phyloP scores from a whole-genome alignment of 2,888 invertebrate species.

The Linyphia triangularis region DNA sequence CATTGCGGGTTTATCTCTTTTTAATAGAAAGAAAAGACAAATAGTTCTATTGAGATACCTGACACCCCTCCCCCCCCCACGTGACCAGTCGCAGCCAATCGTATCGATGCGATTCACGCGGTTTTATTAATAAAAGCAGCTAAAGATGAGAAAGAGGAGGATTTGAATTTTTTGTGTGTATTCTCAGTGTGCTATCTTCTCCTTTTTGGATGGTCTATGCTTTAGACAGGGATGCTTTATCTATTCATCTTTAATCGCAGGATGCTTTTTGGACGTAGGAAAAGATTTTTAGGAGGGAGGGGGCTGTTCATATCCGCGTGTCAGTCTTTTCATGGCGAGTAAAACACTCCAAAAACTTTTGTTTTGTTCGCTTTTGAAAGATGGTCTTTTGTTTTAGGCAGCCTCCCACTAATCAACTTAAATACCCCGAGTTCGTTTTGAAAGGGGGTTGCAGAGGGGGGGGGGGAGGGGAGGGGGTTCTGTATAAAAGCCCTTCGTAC shows the following conservation, averaged over 20 bases:
- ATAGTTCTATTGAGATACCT: conserved; percentile 68
- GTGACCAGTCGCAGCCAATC: conserved; percentile 65
- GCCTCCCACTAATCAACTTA: conserved; percentile 73
- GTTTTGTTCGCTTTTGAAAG: conserved; percentile 71
- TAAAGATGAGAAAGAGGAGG: conserved; percentile 1
- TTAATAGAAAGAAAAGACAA: conserved; percentile 42
- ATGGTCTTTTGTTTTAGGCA: conserved; percentile 70
- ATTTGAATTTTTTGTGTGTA: background rate
- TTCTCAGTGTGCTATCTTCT: background rate
- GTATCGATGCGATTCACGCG: conserved; percentile 48
- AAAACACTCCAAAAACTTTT: conserved; percentile 74
- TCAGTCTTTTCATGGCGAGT: conserved; percentile 68
- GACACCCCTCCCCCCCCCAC: conserved; percentile 59
- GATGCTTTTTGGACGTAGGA: conserved; percentile 69
- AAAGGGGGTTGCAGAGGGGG: conserved; percentile 9
- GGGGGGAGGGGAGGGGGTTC: conserved; percentile 9
- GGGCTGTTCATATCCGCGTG: conserved; percentile 74
- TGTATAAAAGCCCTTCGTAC: conserved; percentile 45
- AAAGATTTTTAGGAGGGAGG: conserved; percentile 55
- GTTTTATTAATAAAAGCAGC: conserved; percentile 67
- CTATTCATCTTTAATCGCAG: conserved; percentile 74
- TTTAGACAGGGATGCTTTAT: conserved; percentile 51
- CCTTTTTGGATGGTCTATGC: conserved; percentile 39
- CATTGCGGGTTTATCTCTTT: conserved; percentile 13
- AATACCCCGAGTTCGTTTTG: conserved; percentile 68